Base-by-base conservation (phyloP, 2,113 vertebrate genomes). In the Cyanoderma ruficeps region DNA sequence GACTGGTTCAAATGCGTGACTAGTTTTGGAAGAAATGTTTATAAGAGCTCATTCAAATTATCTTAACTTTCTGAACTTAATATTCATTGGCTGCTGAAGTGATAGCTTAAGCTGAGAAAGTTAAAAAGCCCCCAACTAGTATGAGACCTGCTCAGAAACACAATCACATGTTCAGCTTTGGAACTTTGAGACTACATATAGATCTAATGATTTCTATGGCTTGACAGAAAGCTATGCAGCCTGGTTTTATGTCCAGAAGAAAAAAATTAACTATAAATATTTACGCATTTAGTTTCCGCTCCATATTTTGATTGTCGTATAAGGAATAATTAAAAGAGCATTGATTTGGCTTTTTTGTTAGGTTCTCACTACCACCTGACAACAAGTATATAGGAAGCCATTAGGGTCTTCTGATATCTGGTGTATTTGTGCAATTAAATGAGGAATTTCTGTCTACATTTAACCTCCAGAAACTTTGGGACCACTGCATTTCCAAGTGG, bases 401-500 rank as follows among this genome's bases (percentile, higher is more conserved):
- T 71, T 70, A 46, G 21, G 9, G 30, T 83, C 21, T 77, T 46
- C 39, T 91, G 33, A 5, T 94, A 65, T 50, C 56, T 91, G 27
- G 65, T 91, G 25, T 69, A 33, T 89, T 92, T 95, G 57, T 87
- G 53, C n/a, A 93, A 82, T 65, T 79, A 69, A 91, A 84, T 90
- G 80, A 41, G 39, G 27, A 87, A 59, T 78, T 63, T 61, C 59
- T 81, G 79, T n/a, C 49, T 61, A 61, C 37, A 30, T 33, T 88
- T 69, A 90, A 35, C 37, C 10, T 50, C 46, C 30, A 65, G 68
- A 74, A 83, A 59, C 6, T 50, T 83, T 67, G 30, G 9, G 14
- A 19, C 17, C 16, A 25, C 22, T 83, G 18, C 30, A 67, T 50
- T 90, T 93, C 55, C 59, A 88, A 46, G 15, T 39, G 52, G 47